These are phyloP conservation scores for Cassiopea andromeda DNA, from an alignment of 30 jellyfish, hydroid and myxozoan species.

Conservation along the genomic window DNA sequence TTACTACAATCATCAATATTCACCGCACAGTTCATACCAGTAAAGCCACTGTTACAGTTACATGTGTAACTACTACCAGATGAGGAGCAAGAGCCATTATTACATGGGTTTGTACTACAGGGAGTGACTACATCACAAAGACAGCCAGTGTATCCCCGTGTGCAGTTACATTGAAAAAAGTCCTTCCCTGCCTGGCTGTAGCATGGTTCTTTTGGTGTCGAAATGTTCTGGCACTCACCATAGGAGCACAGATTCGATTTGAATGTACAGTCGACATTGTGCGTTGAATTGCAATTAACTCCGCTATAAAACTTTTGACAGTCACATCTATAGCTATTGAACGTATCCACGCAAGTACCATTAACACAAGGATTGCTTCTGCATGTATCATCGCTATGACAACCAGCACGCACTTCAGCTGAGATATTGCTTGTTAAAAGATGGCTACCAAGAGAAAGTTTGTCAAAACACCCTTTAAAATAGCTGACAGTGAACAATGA, in stretches of 20 bases:
- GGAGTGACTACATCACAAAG: constrained; percentile 2
- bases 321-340: constrained; percentile 57
- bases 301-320: constrained; percentile 74
- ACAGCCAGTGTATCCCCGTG: constrained; percentile 62
- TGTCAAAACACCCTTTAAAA: constrained; percentile 68
- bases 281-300: constrained; percentile 49
- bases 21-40: constrained; percentile 72
- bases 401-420: constrained; percentile 34
- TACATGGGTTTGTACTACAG: constrained; percentile 65
- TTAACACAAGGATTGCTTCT: constrained; percentile 33
- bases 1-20: constrained; percentile 41
- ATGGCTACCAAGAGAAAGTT: constrained; percentile 39
- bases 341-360: constrained; percentile 69
- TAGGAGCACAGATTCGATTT: constrained; percentile 26
- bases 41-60: constrained; percentile 63
- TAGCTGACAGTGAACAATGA: constrained; percentile 3
- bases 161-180: constrained; percentile 63
- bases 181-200: constrained; percentile 75
- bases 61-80: constrained; percentile 46
- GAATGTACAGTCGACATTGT: constrained; percentile 66
- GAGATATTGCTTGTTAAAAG: constrained; percentile 20
- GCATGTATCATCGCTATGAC: constrained; percentile 70
- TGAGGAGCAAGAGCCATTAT: constrained; percentile 59
- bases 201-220: constrained; percentile 23
- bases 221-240: constrained; percentile 50